Conservation (phyloP, 2,797 vertebrate genomes). For the Paguma larvata region DNA sequence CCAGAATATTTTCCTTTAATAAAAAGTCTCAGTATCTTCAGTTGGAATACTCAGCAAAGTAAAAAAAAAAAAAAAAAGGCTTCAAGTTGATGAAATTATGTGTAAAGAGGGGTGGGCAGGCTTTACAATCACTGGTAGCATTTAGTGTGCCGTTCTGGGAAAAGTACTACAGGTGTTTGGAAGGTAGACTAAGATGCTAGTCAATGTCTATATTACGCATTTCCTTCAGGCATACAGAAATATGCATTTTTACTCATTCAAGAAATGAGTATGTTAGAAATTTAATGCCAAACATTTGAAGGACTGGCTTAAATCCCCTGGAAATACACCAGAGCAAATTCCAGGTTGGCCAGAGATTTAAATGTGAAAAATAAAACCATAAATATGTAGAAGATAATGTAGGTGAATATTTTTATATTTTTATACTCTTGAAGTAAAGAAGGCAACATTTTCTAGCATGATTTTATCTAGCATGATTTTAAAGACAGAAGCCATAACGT, state of each 20-base stretch:
- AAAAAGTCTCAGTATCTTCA: not conserved
- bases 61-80: not conserved
- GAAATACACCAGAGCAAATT: not conserved
- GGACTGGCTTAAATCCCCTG: not conserved
- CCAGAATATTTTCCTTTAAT: not conserved
- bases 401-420: not conserved
- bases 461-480: slow-evolving; percentile 37
- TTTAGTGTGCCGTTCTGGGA: not conserved
- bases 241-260: not conserved
- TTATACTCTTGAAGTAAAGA: not conserved
- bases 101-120: not conserved
- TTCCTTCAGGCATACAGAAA: slow-evolving; percentile 54
- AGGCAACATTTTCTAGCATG: not conserved
- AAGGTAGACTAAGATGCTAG: not conserved
- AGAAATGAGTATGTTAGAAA: not conserved
- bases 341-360: slow-evolving; percentile 18
- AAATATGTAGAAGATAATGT: not conserved
- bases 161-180: not conserved
- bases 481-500: not conserved
- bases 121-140: not conserved
- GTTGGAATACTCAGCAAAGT: not conserved
- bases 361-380: slow-evolving; percentile 45
- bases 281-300: slow-evolving; percentile 32
- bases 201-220: not conserved
- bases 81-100: not conserved